phyloP scores from a whole-genome alignment of 1,140 invertebrate genomes.

The Dreissena rostriformis region DNA sequence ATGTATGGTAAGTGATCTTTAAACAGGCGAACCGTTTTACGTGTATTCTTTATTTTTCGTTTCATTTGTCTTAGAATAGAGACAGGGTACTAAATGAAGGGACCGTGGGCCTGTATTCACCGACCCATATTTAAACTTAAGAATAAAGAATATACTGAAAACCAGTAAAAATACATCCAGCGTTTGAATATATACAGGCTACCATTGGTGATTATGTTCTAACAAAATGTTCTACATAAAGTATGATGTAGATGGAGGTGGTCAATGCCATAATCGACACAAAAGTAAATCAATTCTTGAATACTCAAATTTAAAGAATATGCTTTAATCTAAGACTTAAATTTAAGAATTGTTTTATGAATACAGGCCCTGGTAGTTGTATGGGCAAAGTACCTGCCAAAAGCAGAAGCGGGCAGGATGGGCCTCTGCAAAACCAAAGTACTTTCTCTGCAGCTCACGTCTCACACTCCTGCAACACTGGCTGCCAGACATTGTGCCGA shows the following conservation, averaged over 20 bases:
- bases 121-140: too few relatives aligned
- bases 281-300: background rate
- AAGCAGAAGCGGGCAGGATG: conserved; percentile 58
- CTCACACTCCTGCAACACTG: conserved; percentile 35
- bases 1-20: too few relatives aligned
- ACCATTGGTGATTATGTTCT: background rate
- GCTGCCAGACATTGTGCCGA: conserved; percentile 21
- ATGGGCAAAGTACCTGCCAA: conserved; percentile 47
- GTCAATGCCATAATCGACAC: background rate
- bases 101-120: too few relatives aligned
- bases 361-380: background rate
- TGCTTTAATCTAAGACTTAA: background rate
- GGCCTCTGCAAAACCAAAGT: conserved; percentile 57
- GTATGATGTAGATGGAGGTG: too few relatives aligned
- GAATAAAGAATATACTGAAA: too few relatives aligned
- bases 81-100: too few relatives aligned
- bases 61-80: too few relatives aligned
- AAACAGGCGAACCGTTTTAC: too few relatives aligned
- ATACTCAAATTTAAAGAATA: background rate
- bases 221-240: too few relatives aligned
- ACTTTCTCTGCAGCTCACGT: conserved; percentile 54
- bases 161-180: too few relatives aligned
- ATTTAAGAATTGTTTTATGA: background rate
- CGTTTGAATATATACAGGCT: too few relatives aligned
- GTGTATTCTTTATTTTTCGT: too few relatives aligned